A percentile compares a stretch with the other conserved stretches of the same genome.
Evolutionary conservation across 2,797 vertebrate genomes (phyloP).

Genomic region (Melanitta fusca): DNA sequence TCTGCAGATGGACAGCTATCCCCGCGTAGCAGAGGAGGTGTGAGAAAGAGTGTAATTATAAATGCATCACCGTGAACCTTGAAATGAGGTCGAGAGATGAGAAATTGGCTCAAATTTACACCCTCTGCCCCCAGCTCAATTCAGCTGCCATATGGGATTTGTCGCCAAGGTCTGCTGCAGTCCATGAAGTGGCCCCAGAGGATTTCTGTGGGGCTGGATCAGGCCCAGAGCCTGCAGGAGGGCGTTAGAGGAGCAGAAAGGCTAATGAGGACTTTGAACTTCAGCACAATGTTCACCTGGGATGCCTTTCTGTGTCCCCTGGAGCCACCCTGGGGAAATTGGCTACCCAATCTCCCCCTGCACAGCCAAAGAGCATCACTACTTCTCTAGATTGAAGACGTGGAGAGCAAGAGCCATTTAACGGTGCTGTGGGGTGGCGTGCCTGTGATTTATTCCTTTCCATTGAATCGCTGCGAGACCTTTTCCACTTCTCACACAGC

Average conservation of each 20-base stretch:
- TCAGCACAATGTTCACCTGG: neutral
- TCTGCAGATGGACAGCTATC: neutral
- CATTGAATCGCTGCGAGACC: neutral
- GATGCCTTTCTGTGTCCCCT: neutral
- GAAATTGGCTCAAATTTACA: neutral
- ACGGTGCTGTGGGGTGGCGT: neutral
- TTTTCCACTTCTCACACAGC: neutral
- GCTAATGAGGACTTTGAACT: neutral
- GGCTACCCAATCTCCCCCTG: neutral
- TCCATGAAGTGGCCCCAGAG: neutral
- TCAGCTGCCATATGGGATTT: neutral
- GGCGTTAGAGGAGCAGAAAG: neutral
- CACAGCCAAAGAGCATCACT: neutral
- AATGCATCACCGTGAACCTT: rapidly evolving
- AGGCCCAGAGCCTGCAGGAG: neutral
- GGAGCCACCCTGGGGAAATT: neutral
- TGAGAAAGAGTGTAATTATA: neutral
- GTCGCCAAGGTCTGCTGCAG: neutral
- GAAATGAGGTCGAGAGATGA: neutral
- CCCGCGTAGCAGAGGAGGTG: neutral
- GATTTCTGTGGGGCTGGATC: neutral
- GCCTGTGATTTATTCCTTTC: neutral
- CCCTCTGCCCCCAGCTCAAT: rapidly evolving
- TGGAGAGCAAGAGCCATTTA: neutral
- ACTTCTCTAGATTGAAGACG: neutral